Percentiles rank a stretch among this genome's conserved stretches.
Conservation (phyloP, 2,797 vertebrate genomes). For the Tragopan temminckii region DNA sequence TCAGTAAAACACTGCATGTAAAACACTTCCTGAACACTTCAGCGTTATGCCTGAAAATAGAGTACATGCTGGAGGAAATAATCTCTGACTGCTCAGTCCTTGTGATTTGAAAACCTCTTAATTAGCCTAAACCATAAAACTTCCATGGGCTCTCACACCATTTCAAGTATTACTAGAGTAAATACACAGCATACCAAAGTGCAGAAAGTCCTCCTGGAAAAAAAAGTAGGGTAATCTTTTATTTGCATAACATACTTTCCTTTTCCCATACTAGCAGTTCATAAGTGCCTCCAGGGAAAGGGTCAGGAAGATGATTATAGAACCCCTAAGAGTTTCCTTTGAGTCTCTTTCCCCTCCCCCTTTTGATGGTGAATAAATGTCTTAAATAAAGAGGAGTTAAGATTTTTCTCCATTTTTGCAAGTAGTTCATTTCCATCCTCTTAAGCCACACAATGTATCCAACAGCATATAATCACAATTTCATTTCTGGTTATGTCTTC, state of each 20-base stretch:
- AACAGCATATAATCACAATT: background rate
- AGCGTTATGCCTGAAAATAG: background rate
- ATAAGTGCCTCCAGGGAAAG: background rate
- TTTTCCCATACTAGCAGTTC: background rate
- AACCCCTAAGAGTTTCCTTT: background rate
- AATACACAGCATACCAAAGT: background rate
- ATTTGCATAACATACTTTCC: background rate
- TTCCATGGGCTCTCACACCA: background rate
- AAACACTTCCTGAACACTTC: background rate
- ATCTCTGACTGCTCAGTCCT: background rate
- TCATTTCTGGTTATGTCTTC: background rate
- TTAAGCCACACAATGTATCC: background rate
- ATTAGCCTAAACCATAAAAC: background rate
- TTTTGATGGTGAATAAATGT: background rate
- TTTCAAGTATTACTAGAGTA: background rate
- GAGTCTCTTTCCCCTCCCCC: background rate
- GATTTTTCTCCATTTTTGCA: background rate
- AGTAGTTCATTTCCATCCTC: background rate
- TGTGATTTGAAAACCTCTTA: background rate
- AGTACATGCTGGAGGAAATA: background rate
- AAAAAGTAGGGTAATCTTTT: background rate
- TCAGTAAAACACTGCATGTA: background rate
- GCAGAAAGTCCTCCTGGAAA: background rate
- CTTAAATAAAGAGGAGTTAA: background rate
- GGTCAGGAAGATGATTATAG: background rate